Conservation (phyloP, 2,888 invertebrate species). For the Theretra japonica region DNA sequence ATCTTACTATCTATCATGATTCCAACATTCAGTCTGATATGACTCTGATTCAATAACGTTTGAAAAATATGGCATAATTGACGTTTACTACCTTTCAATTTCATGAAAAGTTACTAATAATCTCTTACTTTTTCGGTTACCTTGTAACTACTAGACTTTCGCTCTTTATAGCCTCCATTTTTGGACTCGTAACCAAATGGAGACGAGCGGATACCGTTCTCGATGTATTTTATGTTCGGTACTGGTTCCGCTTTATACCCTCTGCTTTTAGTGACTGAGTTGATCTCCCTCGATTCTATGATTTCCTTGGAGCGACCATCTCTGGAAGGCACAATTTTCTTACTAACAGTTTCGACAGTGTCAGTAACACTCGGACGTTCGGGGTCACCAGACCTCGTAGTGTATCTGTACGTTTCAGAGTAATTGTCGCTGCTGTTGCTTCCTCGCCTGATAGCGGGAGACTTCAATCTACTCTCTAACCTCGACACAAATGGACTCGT, state of each 20-base stretch:
- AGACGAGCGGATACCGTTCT: conserved; percentile 74
- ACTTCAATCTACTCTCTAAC: conserved; percentile 75
- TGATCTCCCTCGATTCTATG: conserved; percentile 89
- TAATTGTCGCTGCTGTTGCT: conserved; percentile 89
- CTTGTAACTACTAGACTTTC: conserved; percentile 78
- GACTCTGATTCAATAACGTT: conserved; percentile 64
- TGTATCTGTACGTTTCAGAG: conserved; percentile 89
- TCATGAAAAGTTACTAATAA: conserved; percentile 62
- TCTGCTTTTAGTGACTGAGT: conserved; percentile 88
- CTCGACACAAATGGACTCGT: conserved; percentile 77
- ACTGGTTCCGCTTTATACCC: conserved; percentile 80
- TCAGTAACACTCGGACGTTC: conserved; percentile 88
- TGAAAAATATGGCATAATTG: conserved; percentile 70
- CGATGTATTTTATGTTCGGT: conserved; percentile 81
- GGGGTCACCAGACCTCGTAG: conserved; percentile 87
- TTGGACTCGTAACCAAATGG: conserved; percentile 68
- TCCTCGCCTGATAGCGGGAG: conserved; percentile 84
- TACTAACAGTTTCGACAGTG: conserved; percentile 88
- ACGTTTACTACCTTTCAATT: conserved; percentile 45
- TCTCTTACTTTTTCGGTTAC: conserved; percentile 79
- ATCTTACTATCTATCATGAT: conserved; percentile 67
- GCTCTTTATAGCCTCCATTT: conserved; percentile 71
- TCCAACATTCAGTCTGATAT: conserved; percentile 75
- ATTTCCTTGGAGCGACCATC: conserved; percentile 87
- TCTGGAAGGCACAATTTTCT: conserved; percentile 87